A percentile compares a stretch with the other conserved stretches of the same genome.
These are phyloP conservation scores for Petrocephalus sullivani DNA, from an alignment of 2,797 vertebrate species.

Conservation along the genomic window DNA sequence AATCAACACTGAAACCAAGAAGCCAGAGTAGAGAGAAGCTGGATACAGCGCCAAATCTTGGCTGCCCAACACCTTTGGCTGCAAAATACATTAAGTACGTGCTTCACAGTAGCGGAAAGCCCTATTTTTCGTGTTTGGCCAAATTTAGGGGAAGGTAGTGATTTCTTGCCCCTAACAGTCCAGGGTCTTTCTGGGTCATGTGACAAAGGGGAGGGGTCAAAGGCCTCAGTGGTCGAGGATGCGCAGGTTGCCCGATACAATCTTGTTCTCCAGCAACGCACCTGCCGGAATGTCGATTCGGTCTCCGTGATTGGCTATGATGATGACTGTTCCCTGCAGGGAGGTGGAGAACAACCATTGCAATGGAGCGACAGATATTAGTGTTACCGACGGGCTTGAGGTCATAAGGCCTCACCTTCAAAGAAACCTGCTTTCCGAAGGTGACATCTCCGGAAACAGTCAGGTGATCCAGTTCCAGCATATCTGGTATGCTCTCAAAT, in stretches of 20 bases:
- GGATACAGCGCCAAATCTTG: neutral
- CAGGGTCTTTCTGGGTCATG: neutral
- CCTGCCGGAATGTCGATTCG: conserved; percentile 93
- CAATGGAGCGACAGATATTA: neutral
- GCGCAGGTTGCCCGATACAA: conserved; percentile 91
- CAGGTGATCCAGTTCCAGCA: conserved; percentile 83
- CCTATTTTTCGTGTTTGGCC: neutral
- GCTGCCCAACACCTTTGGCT: neutral
- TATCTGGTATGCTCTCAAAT: conserved; percentile 83
- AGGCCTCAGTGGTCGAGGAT: conserved; percentile 87
- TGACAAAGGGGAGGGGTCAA: neutral
- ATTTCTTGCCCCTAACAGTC: conserved; percentile 14
- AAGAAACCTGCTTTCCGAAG: conserved; percentile 79
- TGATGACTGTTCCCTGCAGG: conserved; percentile 88
- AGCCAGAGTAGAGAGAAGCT: neutral
- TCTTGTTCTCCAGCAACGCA: conserved; percentile 94
- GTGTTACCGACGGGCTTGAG: neutral
- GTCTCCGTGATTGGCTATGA: conserved; percentile 93
- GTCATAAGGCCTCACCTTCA: conserved; percentile 61
- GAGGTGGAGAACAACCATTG: neutral
- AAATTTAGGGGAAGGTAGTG: neutral
- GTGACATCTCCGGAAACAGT: conserved; percentile 84
- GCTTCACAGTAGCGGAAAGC: neutral
- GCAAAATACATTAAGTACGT: neutral
- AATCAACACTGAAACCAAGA: conserved; percentile 24